A percentile compares a stretch with the other conserved stretches of the same genome.
Conservation (phyloP, 1,140 invertebrate genomes). For the Caenorhabditis latens region DNA sequence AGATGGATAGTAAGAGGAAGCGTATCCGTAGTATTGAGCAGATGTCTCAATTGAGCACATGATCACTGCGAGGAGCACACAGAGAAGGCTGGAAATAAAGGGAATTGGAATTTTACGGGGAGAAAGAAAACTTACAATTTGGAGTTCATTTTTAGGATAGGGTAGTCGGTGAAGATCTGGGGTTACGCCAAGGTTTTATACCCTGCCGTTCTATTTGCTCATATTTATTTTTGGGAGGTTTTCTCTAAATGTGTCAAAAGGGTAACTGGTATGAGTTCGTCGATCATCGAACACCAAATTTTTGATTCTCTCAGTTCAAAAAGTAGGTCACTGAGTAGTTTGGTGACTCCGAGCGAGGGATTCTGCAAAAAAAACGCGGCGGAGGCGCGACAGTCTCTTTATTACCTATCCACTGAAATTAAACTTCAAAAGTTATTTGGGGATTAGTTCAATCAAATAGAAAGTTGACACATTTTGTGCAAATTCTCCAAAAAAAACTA, state of each 20-base stretch:
- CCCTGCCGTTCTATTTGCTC: background rate
- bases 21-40: conserved; percentile 25
- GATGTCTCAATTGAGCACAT: conserved; percentile 10
- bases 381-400: background rate
- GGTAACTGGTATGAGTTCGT: background rate
- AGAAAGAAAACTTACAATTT: background rate
- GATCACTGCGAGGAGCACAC: background rate
- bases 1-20: conserved; percentile 27
- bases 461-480: no score
- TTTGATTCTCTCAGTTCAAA: background rate
- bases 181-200: background rate
- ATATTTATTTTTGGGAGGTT: background rate
- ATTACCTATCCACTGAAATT: no score
- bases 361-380: background rate
- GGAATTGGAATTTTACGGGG: background rate
- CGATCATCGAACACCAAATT: background rate
- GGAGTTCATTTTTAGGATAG: background rate
- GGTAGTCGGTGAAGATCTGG: background rate
- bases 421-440: no score
- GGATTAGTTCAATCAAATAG: no score
- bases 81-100: conserved; percentile 6
- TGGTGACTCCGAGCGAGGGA: no score
- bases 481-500: background rate
- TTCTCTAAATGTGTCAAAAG: conserved; percentile 13
- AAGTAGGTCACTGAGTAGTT: no score